phyloP scores from a whole-genome alignment of 2,113 vertebrate genomes.

The Melanerpes formicivorus region DNA sequence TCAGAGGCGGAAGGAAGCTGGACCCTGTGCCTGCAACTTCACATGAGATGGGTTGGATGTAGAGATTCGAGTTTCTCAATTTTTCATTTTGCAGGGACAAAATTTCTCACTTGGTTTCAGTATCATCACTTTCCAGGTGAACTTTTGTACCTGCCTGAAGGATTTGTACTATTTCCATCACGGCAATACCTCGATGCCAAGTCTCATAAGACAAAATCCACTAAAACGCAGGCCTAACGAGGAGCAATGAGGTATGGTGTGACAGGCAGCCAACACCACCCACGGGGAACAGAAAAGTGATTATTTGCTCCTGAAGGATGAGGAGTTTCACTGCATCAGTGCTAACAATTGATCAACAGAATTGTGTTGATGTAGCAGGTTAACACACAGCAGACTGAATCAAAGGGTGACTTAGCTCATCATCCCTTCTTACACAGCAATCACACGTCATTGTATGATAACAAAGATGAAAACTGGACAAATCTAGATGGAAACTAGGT shows the following conservation, averaged over 20 bases:
- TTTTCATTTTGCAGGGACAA: not conserved
- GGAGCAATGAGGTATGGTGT: accelerated
- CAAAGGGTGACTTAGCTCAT: not conserved
- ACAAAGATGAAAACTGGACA: not conserved
- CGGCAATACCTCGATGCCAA: not conserved
- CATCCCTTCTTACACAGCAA: not conserved
- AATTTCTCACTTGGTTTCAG: accelerated
- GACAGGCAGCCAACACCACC: not conserved
- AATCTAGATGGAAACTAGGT: not conserved
- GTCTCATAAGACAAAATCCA: not conserved
- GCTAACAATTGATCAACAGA: not conserved
- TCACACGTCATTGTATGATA: not conserved
- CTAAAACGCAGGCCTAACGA: not conserved
- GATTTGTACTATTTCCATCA: not conserved
- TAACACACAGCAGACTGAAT: not conserved
- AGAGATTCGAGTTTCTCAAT: not conserved
- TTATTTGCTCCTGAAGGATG: not conserved
- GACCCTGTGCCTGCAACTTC: not conserved
- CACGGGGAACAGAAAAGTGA: accelerated
- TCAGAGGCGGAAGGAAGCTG: not conserved
- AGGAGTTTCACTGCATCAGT: not conserved
- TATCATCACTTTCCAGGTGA: not conserved
- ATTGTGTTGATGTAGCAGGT: not conserved
- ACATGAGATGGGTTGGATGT: not conserved
- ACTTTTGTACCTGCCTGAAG: not conserved